Evolutionary conservation across 2,888 invertebrate genomes (phyloP).

Genomic region (Ornithoptera alexandrae): DNA sequence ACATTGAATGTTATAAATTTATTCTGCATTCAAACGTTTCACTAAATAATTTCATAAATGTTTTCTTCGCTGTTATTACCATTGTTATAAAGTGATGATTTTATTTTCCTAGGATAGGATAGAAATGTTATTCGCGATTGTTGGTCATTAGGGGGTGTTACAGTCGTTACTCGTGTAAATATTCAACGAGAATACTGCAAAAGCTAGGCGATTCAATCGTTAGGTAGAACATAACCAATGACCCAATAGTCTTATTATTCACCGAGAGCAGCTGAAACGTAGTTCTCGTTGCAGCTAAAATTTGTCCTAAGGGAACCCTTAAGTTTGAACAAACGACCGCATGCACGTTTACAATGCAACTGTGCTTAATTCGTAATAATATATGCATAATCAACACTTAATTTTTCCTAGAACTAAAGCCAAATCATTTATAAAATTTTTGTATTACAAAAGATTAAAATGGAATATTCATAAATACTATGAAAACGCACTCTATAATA

Average conservation of each 20-base stretch:
- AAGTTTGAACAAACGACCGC: constrained; percentile 34
- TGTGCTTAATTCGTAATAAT: constrained; percentile 29
- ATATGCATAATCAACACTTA: constrained; percentile 1
- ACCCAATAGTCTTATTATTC: constrained; percentile 46
- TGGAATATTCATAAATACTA: too few species aligned
- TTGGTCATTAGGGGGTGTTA: constrained; percentile 56
- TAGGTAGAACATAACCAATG: constrained; percentile 59
- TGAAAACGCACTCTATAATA: too few species aligned
- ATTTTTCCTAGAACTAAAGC: too few species aligned
- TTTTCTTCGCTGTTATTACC: background rate
- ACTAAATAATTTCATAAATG: background rate
- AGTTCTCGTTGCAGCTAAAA: constrained; percentile 34
- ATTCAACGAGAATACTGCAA: constrained; percentile 59
- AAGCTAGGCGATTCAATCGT: constrained; percentile 69
- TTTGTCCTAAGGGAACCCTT: constrained; percentile 31
- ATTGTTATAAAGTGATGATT: background rate
- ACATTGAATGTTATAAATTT: background rate
- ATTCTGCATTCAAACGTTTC: background rate
- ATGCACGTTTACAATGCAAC: constrained; percentile 11
- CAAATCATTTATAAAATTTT: too few species aligned
- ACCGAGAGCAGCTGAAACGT: constrained; percentile 36
- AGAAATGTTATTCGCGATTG: constrained; percentile 51
- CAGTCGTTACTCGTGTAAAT: constrained; percentile 66
- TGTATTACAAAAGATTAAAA: too few species aligned
- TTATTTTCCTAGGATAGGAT: background rate